Evolutionary conservation across 2,888 invertebrate genomes (phyloP).

Genomic region (Escarpia spicata): DNA sequence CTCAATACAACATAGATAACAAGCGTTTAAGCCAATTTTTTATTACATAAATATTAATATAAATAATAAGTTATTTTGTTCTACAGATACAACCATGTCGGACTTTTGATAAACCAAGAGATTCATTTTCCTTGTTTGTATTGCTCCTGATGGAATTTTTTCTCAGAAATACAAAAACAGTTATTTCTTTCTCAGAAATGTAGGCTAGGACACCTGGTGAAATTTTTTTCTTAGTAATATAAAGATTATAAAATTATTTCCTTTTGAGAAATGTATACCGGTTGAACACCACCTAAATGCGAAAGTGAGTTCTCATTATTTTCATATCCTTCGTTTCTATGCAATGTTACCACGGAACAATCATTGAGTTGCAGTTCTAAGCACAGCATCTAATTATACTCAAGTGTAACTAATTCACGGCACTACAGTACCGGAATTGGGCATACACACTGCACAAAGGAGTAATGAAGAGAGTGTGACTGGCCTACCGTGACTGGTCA

Average conservation of each 20-base stretch:
- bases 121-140: too few relatives aligned
- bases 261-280: background rate
- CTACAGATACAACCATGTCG: background rate
- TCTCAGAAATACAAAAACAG: too few relatives aligned
- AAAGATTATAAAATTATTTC: background rate
- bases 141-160: too few relatives aligned
- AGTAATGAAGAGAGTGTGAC: too few relatives aligned
- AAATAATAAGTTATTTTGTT: background rate
- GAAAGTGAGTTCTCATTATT: constrained; percentile 22
- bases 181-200: too few relatives aligned
- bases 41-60: background rate
- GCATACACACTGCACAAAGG: too few relatives aligned
- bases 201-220: too few relatives aligned
- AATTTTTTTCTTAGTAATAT: too few relatives aligned
- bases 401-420: background rate
- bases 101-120: too few relatives aligned
- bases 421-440: background rate
- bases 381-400: background rate
- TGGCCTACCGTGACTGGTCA: constrained; percentile 34
- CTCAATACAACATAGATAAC: background rate
- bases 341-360: background rate
- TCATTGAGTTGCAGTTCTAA: background rate
- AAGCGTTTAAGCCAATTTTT: background rate
- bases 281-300: too few relatives aligned
- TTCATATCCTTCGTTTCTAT: constrained; percentile 26